Evolutionary conservation across 2,888 invertebrate genomes (phyloP), one percentile per base, ranked within the genome.

Genomic region (Poecilobothrus nobilitatus): DNA sequence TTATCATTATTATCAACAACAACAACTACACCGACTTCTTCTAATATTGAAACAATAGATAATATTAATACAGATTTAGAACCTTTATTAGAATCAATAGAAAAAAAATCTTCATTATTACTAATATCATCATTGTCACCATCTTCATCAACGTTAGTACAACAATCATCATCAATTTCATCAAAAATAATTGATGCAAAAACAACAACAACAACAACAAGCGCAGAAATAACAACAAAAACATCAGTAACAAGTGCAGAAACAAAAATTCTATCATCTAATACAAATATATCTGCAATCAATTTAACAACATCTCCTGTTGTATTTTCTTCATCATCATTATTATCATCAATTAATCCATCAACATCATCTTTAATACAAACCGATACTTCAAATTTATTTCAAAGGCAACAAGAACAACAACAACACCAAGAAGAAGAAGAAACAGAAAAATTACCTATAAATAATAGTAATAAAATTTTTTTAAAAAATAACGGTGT

Each of bases 311-410:
- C 53, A 53, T 53, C 71, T 37, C 12, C 37, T 12, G 1, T 37
- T 37, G 37, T 37, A 68, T 67, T 66, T 37, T 67, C 70, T 5
- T 53, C 53, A 53, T 15, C 53, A 53, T 15, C 37, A 37, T 37
- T 8, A 69, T 73, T 71, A 71, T 72, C 71, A 68, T 67, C 66
- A 53, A 27, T 27, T 5, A 27, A 27, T 27, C 27, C 53, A 53
- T 12, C 53, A 53, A 18, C 53, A 53, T 18, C 53, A 53, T 18
- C 72, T 71, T 72, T 67, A 72, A 53, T 53, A 53, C 15, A 18
- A 53, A 15, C 18, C 2, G 53, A 53, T 53, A 53, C 53, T 53
- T 12, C 53, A 18, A n/a, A 53, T 53, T 53, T 15, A 53, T 18
- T 53, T 2, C 53, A 53, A 53, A 53, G 15, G 2, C 9, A 53